Evolutionary conservation across 53 echinoderm and acorn worm species (phyloP), one percentile per base, ranked within the genome.

Genomic region (Henricia sp.): DNA sequence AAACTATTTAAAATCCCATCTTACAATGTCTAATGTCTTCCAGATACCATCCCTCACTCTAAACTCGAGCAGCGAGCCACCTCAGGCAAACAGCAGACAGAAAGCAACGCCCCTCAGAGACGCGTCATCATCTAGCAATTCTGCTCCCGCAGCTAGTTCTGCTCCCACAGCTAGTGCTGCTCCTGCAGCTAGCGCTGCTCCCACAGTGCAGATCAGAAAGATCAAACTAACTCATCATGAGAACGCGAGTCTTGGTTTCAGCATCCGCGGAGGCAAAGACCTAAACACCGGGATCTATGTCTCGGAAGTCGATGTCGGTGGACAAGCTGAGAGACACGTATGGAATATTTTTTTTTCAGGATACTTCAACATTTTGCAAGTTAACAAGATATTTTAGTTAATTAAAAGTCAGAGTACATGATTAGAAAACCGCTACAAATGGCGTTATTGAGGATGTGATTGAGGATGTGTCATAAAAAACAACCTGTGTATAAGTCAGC

Each of bases 291-390:
- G 99, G 16, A 97, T 97, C 60, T 97, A 85, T 83, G 90, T 97
- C 41, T 97, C 99, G 28, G 90, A 92, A 39, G 84, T 97, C 44
- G 94, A 97, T 83, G 27, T 87, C 14, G 99, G 94, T 0, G 91
- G 99, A 20, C 99, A 97, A 60, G 99, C 99, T 0, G 94, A 97
- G 13, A 83, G 83, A 74, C 92, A 92, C 91, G 99, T 97, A 88
- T 42, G 30, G 32, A 26, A 1, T 19, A 28, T 24, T 66, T 19
- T 3, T 71, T n/a, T n/a, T n/a, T n/a, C n/a, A n/a, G n/a, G n/a
- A n/a, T n/a, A n/a, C n/a, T n/a, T n/a, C n/a, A n/a, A n/a, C n/a
- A n/a, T n/a, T n/a, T n/a, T n/a, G n/a, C n/a, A n/a, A n/a, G n/a
- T n/a, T n/a, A n/a, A n/a, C n/a, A n/a, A n/a, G n/a, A n/a, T n/a